Conservation (phyloP, 2,797 vertebrate species). For the Xenentodon cancila region DNA sequence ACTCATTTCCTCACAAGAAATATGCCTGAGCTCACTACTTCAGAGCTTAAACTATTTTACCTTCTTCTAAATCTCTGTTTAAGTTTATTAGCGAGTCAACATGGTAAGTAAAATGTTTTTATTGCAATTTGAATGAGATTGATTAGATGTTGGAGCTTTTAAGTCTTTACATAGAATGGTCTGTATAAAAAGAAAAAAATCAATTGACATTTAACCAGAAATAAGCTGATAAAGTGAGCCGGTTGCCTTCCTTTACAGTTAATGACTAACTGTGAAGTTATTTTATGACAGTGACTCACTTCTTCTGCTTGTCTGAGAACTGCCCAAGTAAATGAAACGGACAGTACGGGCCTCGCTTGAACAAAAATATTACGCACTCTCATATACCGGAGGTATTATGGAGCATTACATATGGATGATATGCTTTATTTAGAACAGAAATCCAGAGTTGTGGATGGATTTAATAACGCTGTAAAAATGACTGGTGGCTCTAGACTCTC, state of each 20-base stretch:
- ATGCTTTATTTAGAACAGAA: conserved; percentile 12
- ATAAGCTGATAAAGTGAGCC: background rate
- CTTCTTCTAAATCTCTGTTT: conserved; percentile 57
- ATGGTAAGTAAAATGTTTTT: conserved; percentile 52
- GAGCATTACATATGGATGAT: background rate
- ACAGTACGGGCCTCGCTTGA: background rate
- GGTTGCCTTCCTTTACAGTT: background rate
- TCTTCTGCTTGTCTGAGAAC: conserved; percentile 17
- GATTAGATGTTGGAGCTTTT: background rate
- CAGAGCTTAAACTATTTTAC: conserved; percentile 32
- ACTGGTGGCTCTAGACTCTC: too few species aligned
- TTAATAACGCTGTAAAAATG: too few species aligned
- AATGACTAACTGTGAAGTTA: conserved; percentile 44
- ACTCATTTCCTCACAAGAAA: conserved; percentile 24
- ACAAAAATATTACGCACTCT: background rate
- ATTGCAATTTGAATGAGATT: background rate
- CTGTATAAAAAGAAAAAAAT: background rate
- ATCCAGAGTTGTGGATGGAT: background rate
- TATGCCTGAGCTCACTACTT: conserved; percentile 16
- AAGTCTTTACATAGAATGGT: background rate
- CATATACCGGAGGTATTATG: background rate
- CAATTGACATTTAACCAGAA: conserved; percentile 7
- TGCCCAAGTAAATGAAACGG: background rate
- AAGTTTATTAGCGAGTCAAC: conserved; percentile 47
- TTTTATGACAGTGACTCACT: conserved; percentile 45